phyloP scores from a whole-genome alignment of 2,888 invertebrate genomes.

The Endotricha flammealis region DNA sequence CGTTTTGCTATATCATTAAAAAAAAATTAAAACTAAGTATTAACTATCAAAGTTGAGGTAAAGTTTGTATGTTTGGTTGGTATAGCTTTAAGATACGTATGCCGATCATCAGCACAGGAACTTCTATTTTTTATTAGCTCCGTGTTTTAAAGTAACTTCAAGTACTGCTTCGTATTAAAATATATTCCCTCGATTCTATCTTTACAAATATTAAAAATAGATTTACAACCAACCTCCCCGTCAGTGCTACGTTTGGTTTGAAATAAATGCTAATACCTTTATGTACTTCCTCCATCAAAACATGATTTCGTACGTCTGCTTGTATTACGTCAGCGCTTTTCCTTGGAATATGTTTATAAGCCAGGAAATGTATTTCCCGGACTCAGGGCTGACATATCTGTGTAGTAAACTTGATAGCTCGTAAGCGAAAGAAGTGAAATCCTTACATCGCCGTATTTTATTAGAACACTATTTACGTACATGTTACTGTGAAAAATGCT shows the following conservation, averaged over 20 bases:
- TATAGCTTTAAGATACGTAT: too few relatives aligned
- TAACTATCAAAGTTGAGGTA: too few relatives aligned
- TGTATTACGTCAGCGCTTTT: conserved; percentile 43
- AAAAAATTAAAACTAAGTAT: too few relatives aligned
- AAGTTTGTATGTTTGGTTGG: too few relatives aligned
- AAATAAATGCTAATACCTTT: conserved; percentile 29
- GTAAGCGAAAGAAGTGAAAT: conserved; percentile 26
- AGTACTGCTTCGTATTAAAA: too few relatives aligned
- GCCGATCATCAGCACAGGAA: too few relatives aligned
- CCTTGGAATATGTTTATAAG: conserved; percentile 44
- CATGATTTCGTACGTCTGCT: conserved; percentile 37
- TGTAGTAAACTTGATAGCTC: conserved; percentile 37
- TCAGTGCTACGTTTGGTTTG: conserved; percentile 13
- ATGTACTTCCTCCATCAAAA: conserved; percentile 33
- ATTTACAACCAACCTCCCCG: not conserved
- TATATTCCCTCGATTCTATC: too few relatives aligned
- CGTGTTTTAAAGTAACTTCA: too few relatives aligned
- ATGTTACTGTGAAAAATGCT: conserved; percentile 1
- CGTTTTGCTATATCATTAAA: too few relatives aligned
- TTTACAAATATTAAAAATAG: too few relatives aligned
- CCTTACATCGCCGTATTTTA: conserved; percentile 20
- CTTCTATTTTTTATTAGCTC: too few relatives aligned
- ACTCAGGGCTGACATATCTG: conserved; percentile 32
- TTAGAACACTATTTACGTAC: conserved; percentile 13
- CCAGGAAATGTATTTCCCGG: conserved; percentile 45